Conservation (phyloP, 1,140 invertebrate species). For the Tigriopus japonicus region DNA sequence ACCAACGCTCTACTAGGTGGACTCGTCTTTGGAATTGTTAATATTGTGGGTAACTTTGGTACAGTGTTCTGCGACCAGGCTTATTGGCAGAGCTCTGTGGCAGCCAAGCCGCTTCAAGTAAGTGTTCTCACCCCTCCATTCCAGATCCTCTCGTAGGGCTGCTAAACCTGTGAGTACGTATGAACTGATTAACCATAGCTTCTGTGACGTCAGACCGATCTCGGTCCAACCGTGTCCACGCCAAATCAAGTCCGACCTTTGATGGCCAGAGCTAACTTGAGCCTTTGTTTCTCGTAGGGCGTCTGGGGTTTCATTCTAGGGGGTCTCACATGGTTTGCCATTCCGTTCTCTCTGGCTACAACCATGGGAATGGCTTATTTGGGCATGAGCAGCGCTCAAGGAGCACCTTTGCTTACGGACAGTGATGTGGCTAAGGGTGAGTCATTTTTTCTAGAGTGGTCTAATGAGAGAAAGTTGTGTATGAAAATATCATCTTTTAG, state of each 20-base stretch:
- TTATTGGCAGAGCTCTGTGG: constrained; percentile 27
- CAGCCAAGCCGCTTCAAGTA: constrained; percentile 24
- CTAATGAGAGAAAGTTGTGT: neutral
- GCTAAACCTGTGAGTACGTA: too few relatives aligned
- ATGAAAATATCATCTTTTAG: constrained; percentile 16
- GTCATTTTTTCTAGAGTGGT: neutral
- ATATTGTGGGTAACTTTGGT: constrained; percentile 28
- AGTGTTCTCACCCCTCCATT: neutral
- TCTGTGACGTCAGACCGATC: too few relatives aligned
- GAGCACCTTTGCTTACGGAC: constrained; percentile 19
- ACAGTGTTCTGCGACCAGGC: constrained; percentile 30
- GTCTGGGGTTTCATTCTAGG: constrained; percentile 27
- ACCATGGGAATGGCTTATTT: constrained; percentile 27
- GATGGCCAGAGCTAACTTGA: neutral
- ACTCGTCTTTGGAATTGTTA: constrained; percentile 27
- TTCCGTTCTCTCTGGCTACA: constrained; percentile 27
- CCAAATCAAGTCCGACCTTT: too few relatives aligned
- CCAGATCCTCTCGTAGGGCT: neutral
- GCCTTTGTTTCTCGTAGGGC: constrained; percentile 18
- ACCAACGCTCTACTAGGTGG: constrained; percentile 17
- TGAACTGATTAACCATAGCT: too few relatives aligned
- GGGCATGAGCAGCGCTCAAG: constrained; percentile 21
- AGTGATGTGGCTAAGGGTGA: constrained; percentile 23
- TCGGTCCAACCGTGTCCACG: too few relatives aligned
- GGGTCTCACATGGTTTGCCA: constrained; percentile 27